Base-by-base conservation (phyloP, 30 jellyfish, hydroid and myxozoan species). In the Catostylus mosaicus region DNA sequence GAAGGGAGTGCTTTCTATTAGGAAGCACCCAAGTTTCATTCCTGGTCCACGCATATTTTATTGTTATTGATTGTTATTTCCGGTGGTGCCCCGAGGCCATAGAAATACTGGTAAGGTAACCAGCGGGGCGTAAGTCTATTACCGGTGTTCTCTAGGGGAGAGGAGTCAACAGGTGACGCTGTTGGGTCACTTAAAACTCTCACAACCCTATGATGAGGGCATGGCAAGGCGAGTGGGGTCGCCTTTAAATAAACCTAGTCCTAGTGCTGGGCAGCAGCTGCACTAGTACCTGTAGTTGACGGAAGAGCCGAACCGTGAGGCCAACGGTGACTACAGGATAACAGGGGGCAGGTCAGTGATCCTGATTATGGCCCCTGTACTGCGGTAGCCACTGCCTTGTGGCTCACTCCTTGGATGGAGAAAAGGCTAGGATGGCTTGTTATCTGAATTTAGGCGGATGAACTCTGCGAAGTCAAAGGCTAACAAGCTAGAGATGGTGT, bases 191-290 rank as follows among this genome's bases (percentile, higher is more conserved):
- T 27, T 8, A 59, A 59, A 59, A 59, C 71, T 23, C 71, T 59
- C 71, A 59, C 6, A 59, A 27, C 71, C 71, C 71, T 18, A 59
- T 29, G 40, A 59, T 37, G 40, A 27, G 23, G 4, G 38, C 23
- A 37, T 26, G 36, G 23, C 19, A 27, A 27, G 71, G 71, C 38
- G 71, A 67, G 57, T 4, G 31, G 27, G 61, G 35, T 61, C 79
- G 57, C 79, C 79, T 67, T 67, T 33, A 67, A 67, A 67, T 31
- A 67, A 67, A 61, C 79, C 62, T 67, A 22, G 79, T 67, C 79
- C 79, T 67, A 67, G 62, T 67, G 79, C 31, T 67, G 32, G 59
- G 79, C 31, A 31, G 79, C 79, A 67, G 79, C 18, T n/a, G 57
- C 79, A 67, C 79, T 67, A 18, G 79, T 67, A 67, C 57, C 79